Base-by-base conservation (phyloP, 2,888 invertebrate genomes). In the Cosmopolites sordidus region DNA sequence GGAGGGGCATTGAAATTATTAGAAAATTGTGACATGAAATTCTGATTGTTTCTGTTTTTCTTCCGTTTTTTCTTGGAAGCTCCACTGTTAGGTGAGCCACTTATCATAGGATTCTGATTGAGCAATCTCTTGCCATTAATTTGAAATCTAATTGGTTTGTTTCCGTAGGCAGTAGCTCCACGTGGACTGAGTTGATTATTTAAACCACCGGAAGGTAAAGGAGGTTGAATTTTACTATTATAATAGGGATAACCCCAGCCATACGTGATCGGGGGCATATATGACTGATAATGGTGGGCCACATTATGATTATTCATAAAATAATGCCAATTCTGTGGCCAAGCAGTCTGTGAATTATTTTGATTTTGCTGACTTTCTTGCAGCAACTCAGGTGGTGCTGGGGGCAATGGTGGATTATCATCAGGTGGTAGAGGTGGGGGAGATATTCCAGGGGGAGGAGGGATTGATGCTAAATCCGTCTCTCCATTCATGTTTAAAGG, bases 51-150 rank as follows among this genome's bases (percentile, higher is more conserved):
- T 67, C 83, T 83, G 66, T 85, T 86, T 58, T 84, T 82, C 74
- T 87, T 89, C 47, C 87, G 82, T 69, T 89, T 89, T 75, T 87
- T 89, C 76, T 89, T 88, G 1, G 80, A 78, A 9, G 78, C 79
- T 51, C 79, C 81, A 55, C 76, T 78, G 54, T 73, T 78, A 52
- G 68, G 62, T 11, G 71, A 73, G 62, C 58, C 74, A 40, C 71
- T 74, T 33, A 75, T 67, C 52, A 58, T 42, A 64, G 51, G 73
- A 51, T 59, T 74, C 71, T 22, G 73, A 54, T 66, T 58, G 1
- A 61, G 66, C 53, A 61, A 59, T 40, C 76, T 64, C 71, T 76
- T 69, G 3, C 65, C 64, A 67, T 77, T 78, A 42, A 81, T 72
- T 67, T 78, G 78, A 60, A 81, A 81, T 43, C 79, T 75, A 57